phyloP scores from a whole-genome alignment of 2,797 vertebrate species.

The Loriculus beryllinus region DNA sequence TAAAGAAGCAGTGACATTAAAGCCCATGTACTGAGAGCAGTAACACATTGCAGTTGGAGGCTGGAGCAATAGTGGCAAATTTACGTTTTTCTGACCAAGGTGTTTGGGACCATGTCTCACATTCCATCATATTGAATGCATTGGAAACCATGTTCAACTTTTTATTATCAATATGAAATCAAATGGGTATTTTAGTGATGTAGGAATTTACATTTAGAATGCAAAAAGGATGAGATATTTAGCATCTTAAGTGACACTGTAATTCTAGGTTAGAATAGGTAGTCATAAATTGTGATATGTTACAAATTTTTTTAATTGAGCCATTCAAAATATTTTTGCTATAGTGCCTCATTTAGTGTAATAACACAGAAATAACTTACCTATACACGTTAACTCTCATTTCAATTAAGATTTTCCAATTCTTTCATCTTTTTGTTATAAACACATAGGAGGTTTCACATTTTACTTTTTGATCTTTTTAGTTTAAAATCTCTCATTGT shows the following conservation, averaged over 20 bases:
- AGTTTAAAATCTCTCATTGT: not conserved
- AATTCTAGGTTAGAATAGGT: not conserved
- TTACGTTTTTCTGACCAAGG: not conserved
- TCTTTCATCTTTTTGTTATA: not conserved
- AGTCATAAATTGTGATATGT: not conserved
- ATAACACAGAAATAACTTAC: not conserved
- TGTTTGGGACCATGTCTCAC: rapidly evolving
- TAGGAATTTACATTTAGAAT: not conserved
- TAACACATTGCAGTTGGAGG: rapidly evolving
- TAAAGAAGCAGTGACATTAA: not conserved
- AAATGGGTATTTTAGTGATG: rapidly evolving
- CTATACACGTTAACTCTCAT: not conserved
- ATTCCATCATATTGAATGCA: rapidly evolving
- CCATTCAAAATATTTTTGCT: not conserved
- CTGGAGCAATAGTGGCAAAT: not conserved
- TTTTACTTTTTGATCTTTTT: not conserved
- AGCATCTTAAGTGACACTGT: not conserved
- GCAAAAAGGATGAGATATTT: not conserved
- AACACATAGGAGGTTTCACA: not conserved
- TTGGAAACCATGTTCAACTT: not conserved
- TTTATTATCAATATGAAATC: not conserved
- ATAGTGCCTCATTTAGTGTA: not conserved
- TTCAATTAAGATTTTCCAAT: not conserved
- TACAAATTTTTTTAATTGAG: not conserved
- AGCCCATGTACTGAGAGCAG: not conserved